Evolutionary conservation across 37 sponge, comb jelly and placozoan genomes (phyloP).

Genomic region (Dysidea cf. avara): DNA sequence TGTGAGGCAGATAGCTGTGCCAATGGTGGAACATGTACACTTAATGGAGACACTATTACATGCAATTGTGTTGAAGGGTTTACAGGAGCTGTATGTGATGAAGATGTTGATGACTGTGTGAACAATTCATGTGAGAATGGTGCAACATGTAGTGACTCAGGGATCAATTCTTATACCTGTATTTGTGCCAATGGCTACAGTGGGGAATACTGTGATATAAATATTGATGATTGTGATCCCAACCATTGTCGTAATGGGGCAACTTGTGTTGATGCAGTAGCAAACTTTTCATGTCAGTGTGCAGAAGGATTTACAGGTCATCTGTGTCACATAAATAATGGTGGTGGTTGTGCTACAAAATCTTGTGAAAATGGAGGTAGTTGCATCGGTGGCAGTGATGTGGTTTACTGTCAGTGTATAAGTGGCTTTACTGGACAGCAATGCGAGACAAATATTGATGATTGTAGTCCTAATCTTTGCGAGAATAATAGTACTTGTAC

Average conservation of each 20-base stretch:
- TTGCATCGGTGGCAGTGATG: conserved; percentile 19
- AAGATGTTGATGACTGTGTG: conserved; percentile 19
- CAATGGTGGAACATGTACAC: conserved; percentile 21
- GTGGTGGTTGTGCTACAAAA: conserved; percentile 26
- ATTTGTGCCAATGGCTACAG: conserved; percentile 25
- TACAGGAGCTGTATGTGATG: neutral
- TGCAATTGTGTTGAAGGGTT: conserved; percentile 7
- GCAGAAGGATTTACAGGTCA: conserved; percentile 42
- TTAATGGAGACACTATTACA: neutral
- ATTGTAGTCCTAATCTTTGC: conserved; percentile 60
- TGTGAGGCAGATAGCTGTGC: conserved; percentile 25
- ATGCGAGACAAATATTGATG: conserved; percentile 53
- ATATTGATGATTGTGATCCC: conserved; percentile 25
- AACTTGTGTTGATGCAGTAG: conserved; percentile 32
- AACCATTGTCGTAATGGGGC: conserved; percentile 29
- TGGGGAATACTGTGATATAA: conserved; percentile 33
- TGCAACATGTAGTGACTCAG: conserved; percentile 37
- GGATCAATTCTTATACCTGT: conserved; percentile 7
- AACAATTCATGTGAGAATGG: neutral
- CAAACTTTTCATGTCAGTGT: conserved; percentile 30
- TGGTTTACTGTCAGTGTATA: conserved; percentile 57
- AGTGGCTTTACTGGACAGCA: conserved; percentile 56
- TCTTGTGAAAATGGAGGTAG: conserved; percentile 45
- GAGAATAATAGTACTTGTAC: conserved; percentile 49
- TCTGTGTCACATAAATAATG: conserved; percentile 45